Base-by-base conservation (phyloP, 2,888 invertebrate genomes). In the Drosophila tanythrix region DNA sequence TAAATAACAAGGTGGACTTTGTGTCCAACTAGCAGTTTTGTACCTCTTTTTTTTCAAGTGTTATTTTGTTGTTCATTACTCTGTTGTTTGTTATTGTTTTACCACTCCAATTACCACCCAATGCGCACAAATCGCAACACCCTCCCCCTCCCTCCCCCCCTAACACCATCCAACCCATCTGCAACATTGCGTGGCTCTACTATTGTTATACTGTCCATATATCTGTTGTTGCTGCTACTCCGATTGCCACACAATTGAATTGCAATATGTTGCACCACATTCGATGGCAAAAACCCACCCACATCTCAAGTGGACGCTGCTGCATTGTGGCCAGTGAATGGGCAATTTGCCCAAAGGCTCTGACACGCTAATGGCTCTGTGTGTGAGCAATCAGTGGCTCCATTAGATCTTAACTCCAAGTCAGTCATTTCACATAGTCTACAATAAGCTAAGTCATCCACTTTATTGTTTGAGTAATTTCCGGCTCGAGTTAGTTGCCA, bases 51-150 rank as follows among this genome's bases (percentile, higher is more conserved):
- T 67, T 81, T 75, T 48, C n/a, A 40, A 62, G 63, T 69, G 56
- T 59, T 57, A 25, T 62, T 43, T 65, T 55, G 21, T 57, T 62
- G 36, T 73, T 52, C 40, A 51, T 61, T 46, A 46, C 46, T 46
- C 21, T 15, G 21, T 11, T 50, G 56, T 27, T 53, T 68, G 29
- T 58, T 65, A 48, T 35, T 83, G 88, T 82, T 84, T 84, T 70
- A 65, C 68, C 70, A 65, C 58, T 72, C 48, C 89, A 84, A 79
- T 84, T 84, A 72, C 88, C 85, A 82, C 77, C 72, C 67, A 81
- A 46, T 63, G 76, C 63, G 59, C 70, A 59, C n/a, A 57, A 46
- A 60, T 46, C 56, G 57, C 60, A 25, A 48, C 52, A 40, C 40
- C 13, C 8, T 21, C 21, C 13, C 40, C 21, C 21, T 21, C 21